Conservation (phyloP, 2,888 invertebrate species). For the Plebejus argus region DNA sequence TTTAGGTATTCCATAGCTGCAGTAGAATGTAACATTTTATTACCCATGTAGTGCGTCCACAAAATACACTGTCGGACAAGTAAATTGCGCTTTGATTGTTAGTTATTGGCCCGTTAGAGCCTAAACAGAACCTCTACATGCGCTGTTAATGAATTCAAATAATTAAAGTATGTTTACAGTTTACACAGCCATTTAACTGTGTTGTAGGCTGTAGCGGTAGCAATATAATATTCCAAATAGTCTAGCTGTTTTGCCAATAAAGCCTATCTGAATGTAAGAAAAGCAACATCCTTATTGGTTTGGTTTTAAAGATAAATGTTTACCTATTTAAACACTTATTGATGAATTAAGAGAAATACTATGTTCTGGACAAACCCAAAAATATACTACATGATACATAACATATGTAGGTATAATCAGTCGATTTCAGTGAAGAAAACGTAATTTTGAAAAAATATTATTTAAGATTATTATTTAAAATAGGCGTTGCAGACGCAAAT, state of each 20-base stretch:
- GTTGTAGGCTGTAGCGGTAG: conserved; percentile 19
- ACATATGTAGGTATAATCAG: too few relatives aligned
- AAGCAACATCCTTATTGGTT: not conserved
- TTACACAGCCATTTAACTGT: conserved; percentile 33
- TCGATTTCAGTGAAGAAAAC: not conserved
- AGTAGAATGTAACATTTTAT: conserved; percentile 12
- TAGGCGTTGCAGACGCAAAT: too few relatives aligned
- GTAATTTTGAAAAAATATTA: not conserved
- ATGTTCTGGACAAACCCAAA: not conserved
- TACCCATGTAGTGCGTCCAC: conserved; percentile 2
- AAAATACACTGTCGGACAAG: conserved; percentile 25
- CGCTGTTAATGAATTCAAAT: conserved; percentile 32
- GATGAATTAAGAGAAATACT: too few relatives aligned
- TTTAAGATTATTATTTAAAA: too few relatives aligned
- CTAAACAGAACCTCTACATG: conserved; percentile 20
- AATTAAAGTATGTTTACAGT: conserved; percentile 36
- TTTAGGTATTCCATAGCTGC: not conserved
- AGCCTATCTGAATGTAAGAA: not conserved
- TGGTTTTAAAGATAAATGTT: not conserved
- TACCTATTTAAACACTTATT: not conserved
- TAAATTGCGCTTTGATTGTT: conserved; percentile 29
- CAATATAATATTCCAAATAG: conserved; percentile 23
- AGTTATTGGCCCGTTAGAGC: conserved; percentile 9
- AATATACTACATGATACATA: not conserved
- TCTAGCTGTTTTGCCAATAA: not conserved